These are phyloP conservation scores for Zapornia atra DNA, from an alignment of 2,113 vertebrate species.

Conservation along the genomic window DNA sequence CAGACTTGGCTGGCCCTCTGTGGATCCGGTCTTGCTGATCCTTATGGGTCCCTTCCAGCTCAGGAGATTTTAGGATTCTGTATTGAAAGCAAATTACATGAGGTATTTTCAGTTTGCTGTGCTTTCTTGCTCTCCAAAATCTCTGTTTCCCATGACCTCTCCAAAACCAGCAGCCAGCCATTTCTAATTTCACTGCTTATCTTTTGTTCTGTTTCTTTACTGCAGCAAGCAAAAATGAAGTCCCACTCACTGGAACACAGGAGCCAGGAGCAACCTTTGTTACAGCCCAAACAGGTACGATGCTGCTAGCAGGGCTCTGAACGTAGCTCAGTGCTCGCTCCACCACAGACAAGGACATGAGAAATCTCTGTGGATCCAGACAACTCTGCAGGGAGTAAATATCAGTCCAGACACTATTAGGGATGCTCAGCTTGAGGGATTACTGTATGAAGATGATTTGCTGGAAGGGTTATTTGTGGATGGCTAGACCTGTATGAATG, in stretches of 20 bases:
- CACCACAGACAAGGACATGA: background rate
- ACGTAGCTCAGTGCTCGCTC: background rate
- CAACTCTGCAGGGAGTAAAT: slow-evolving; percentile 24
- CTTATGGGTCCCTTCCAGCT: too few relatives aligned
- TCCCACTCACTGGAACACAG: slow-evolving; percentile 90
- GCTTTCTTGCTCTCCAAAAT: background rate
- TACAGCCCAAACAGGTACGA: slow-evolving; percentile 92
- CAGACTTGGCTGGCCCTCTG: too few relatives aligned
- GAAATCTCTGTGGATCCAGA: slow-evolving; percentile 17
- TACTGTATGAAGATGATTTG: background rate
- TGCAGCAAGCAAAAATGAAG: slow-evolving; percentile 88
- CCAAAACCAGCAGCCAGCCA: background rate
- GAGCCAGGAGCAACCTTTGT: slow-evolving; percentile 83
- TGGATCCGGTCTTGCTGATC: too few relatives aligned
- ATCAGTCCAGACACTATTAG: slow-evolving; percentile 15
- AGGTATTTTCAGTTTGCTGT: background rate
- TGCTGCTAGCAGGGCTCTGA: background rate
- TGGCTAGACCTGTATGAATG: background rate
- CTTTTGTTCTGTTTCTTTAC: slow-evolving; percentile 36
- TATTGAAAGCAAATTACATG: background rate
- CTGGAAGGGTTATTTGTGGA: background rate
- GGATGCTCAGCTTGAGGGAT: slow-evolving; percentile 8
- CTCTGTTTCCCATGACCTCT: background rate
- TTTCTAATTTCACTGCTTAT: slow-evolving; percentile 26
- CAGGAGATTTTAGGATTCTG: background rate